Evolutionary conservation across 1,140 invertebrate species (phyloP), one percentile per base, ranked within the genome.

Genomic region (Rhynchophorus ferrugineus): DNA sequence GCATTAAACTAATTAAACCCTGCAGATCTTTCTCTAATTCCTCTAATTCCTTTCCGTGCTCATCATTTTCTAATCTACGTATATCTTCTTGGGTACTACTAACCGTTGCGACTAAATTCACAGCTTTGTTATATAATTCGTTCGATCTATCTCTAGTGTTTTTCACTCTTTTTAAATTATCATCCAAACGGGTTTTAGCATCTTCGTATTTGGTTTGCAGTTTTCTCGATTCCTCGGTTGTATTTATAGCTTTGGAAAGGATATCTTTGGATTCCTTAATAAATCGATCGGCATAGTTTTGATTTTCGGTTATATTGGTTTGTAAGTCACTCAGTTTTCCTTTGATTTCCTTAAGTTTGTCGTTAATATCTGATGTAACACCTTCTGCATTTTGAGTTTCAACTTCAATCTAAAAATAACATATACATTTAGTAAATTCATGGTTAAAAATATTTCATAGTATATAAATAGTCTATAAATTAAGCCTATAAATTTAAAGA

Each of bases 1-100:
- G 62, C 57, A 66, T 61, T 51, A 65, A 63, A 0, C 57, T 66
- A 56, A 74, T 73, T 61, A 75, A 57, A 45, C 59, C 60, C 56
- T 72, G 65, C 58, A 75, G 67, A 38, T 59, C 35, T 17, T 49
- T 39, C 35, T 71, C 47, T 49, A 69, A 53, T 48, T 47, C 38
- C 54, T 65, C 48, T 54, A 70, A 45, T 48, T 63, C 49, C 52
- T 65, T 21, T 57, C 68, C 58, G 55, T 69, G 60, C 60, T 69
- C 48, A 14, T 69, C 58, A 53, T 70, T 66, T 64, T 69, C 37
- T 54, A 73, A 29, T 61, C 70, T 61, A 44, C 67, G 44, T 54
- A 69, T 62, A 21, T 59, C 56, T 16, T 59, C 58, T 36, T 59
- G 49, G 16, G 58, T 61, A 41, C 59, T 58, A 7, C 54, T 65